Percentiles rank a stretch among this genome's conserved stretches.
These are phyloP conservation scores for Garra rufa DNA, from an alignment of 2,113 vertebrate species.

Conservation along the genomic window DNA sequence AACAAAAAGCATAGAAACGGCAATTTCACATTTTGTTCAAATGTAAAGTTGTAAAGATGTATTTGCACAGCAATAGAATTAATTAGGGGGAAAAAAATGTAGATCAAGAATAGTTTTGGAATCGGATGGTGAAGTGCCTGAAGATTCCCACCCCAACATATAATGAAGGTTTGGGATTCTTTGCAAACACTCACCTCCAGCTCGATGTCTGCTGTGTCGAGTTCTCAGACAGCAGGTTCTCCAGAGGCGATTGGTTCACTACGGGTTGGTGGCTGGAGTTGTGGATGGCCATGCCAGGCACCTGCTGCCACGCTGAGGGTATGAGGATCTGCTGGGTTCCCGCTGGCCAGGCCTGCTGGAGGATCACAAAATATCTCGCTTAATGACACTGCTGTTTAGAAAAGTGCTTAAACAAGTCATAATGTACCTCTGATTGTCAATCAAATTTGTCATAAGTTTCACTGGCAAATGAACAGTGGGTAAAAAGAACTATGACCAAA, in stretches of 20 bases:
- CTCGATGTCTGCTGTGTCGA: constrained; percentile 84
- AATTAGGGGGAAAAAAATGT: too few relatives aligned
- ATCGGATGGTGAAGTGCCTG: too few relatives aligned
- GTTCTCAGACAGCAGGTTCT: constrained; percentile 81
- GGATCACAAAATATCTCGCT: neutral
- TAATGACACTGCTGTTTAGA: constrained; percentile 40
- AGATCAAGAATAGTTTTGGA: too few relatives aligned
- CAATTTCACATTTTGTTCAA: too few relatives aligned
- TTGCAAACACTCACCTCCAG: constrained; percentile 83
- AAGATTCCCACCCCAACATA: too few relatives aligned
- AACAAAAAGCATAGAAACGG: too few relatives aligned
- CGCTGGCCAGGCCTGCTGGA: constrained; percentile 95
- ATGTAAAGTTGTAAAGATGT: too few relatives aligned
- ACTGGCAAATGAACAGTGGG: neutral
- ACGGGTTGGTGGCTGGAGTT: constrained; percentile 86
- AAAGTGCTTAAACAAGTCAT: neutral
- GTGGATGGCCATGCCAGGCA: constrained; percentile 93
- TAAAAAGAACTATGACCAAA: neutral
- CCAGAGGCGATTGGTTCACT: constrained; percentile 78
- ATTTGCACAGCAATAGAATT: too few relatives aligned
- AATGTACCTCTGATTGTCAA: neutral
- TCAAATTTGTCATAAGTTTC: neutral
- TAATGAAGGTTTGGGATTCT: neutral
- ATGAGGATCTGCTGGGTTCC: constrained; percentile 97
- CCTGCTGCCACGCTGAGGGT: constrained; percentile 96